These are phyloP conservation scores for Carettochelys insculpta DNA, from an alignment of 2,113 vertebrate genomes.

Conservation along the genomic window DNA sequence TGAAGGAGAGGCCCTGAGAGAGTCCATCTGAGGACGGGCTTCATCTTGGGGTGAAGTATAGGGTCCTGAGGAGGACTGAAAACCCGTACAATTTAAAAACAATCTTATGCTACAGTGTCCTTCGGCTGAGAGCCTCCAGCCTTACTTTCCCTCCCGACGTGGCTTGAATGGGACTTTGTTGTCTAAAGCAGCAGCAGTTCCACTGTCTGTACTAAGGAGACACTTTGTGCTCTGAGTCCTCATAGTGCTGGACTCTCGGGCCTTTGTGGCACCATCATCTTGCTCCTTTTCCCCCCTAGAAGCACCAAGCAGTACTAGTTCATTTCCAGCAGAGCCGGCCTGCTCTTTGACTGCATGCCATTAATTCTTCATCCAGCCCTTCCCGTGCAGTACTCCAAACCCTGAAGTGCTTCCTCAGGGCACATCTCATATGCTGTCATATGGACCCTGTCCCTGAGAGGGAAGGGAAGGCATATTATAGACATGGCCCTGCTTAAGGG, in stretches of 20 bases:
- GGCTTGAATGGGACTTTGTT: neutral
- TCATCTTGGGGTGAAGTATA: accelerated
- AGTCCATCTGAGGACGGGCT: neutral
- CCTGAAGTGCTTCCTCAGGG: neutral
- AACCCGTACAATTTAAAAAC: neutral
- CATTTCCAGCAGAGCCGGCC: neutral
- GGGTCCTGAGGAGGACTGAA: accelerated
- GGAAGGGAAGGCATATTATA: neutral
- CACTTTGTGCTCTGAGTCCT: neutral
- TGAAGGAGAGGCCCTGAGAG: neutral
- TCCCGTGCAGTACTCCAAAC: neutral
- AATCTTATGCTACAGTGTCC: too few species aligned
- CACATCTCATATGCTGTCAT: neutral
- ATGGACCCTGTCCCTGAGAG: neutral
- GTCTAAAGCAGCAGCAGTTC: neutral
- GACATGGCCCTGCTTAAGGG: neutral
- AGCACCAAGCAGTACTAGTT: neutral
- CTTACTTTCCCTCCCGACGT: neutral
- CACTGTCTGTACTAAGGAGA: neutral
- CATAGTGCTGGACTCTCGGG: neutral
- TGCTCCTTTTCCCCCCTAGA: neutral
- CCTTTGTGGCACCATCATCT: neutral
- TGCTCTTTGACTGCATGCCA: neutral
- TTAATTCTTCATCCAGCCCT: neutral
- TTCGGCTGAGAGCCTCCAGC: too few species aligned